phyloP scores from a whole-genome alignment of 1,140 invertebrate genomes.

The Drosophila miranda region DNA sequence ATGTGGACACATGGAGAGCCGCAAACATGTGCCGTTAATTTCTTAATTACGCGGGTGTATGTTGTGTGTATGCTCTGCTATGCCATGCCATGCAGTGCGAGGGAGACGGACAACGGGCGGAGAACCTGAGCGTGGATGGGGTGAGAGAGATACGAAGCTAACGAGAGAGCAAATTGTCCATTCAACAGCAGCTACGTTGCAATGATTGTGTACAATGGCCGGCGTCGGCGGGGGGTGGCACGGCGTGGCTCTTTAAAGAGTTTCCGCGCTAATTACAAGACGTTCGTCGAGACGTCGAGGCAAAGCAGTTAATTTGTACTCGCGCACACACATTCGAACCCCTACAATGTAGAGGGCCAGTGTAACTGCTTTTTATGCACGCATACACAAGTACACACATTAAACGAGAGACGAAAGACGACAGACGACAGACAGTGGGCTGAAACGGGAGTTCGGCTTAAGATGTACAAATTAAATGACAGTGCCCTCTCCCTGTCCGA shows the following conservation, averaged over 20 bases:
- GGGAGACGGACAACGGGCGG: neutral
- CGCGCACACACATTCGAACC: slow-evolving; percentile 34
- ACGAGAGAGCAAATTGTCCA: slow-evolving; percentile 58
- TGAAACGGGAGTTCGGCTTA: neutral
- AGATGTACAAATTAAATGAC: neutral
- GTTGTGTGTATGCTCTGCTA: slow-evolving; percentile 14
- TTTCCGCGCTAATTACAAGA: slow-evolving; percentile 76
- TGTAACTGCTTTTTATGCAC: no score
- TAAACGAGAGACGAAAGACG: no score
- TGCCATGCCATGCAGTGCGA: slow-evolving; percentile 23
- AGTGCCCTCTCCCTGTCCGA: neutral
- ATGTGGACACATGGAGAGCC: slow-evolving; percentile 54
- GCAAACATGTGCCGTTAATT: slow-evolving; percentile 78
- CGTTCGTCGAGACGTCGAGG: slow-evolving; percentile 57
- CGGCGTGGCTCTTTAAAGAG: slow-evolving; percentile 42
- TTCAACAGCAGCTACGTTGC: slow-evolving; percentile 50
- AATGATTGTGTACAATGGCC: slow-evolving; percentile 22
- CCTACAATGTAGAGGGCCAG: neutral
- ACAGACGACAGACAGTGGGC: no score
- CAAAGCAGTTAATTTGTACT: slow-evolving; percentile 75
- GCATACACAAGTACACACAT: neutral
- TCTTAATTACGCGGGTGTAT: slow-evolving; percentile 74
- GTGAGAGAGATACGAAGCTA: slow-evolving; percentile 31
- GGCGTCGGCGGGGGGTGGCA: neutral
- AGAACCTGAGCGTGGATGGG: slow-evolving; percentile 8